phyloP scores from a whole-genome alignment of 2,888 invertebrate species.

The Cerceris ruficornis region DNA sequence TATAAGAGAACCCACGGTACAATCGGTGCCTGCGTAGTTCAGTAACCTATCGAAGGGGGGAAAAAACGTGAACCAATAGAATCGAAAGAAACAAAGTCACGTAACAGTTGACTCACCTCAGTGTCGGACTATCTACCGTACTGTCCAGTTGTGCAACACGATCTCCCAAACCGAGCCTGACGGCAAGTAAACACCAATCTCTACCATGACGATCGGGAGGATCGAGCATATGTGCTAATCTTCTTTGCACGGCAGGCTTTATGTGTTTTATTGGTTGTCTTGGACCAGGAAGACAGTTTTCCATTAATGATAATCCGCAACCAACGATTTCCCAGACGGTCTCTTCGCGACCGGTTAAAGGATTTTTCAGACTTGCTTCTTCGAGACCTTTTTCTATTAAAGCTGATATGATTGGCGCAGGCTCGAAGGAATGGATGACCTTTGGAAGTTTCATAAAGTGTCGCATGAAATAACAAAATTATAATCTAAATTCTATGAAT shows the following conservation, averaged over 20 bases:
- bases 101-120: constrained; percentile 66
- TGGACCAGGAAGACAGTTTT: constrained; percentile 78
- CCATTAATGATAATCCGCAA: constrained; percentile 74
- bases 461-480: constrained; percentile 6
- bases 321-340: constrained; percentile 79
- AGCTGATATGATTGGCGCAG: constrained; percentile 73
- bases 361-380: constrained; percentile 78
- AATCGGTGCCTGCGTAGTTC: constrained; percentile 75
- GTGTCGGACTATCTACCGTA: constrained; percentile 77
- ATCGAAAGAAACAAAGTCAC: neutral
- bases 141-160: constrained; percentile 80
- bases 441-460: constrained; percentile 26
- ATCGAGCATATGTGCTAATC: constrained; percentile 87
- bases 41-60: constrained; percentile 69
- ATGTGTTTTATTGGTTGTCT: constrained; percentile 83
- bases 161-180: constrained; percentile 86
- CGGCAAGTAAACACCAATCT: constrained; percentile 90
- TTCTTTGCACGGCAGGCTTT: constrained; percentile 84
- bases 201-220: constrained; percentile 88
- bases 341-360: constrained; percentile 77
- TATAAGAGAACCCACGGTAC: constrained; percentile 76
- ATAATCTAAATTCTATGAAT: constrained; percentile 1
- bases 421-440: constrained; percentile 79
- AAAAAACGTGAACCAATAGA: constrained; percentile 3
- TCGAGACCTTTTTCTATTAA: constrained; percentile 76